Evolutionary conservation across 30 jellyfish, hydroid and myxozoan genomes (phyloP), one percentile per base, ranked within the genome.

Genomic region (Turritopsis rubra): DNA sequence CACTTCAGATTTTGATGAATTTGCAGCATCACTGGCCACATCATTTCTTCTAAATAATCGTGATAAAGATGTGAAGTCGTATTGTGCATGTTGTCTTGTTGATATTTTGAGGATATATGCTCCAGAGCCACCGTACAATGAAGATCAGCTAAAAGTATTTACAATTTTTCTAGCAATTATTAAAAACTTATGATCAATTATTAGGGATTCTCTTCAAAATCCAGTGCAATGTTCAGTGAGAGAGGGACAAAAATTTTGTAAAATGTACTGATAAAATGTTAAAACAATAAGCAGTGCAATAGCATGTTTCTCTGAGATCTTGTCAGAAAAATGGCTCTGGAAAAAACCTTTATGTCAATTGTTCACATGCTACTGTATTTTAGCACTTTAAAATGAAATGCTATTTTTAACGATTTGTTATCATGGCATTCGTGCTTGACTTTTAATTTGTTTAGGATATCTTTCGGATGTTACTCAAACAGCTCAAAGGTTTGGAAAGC

Each of bases 51-150:
- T 92, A 19, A 52, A 88, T n/a, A 96, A 92, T 77, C 85, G 81
- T 22, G 96, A 88, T 53, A 87, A 92, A 81, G 98, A 92, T 77
- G 89, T 85, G 81, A 92, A 86, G 72, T 89, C 87, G 5, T 82
- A 80, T 79, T 80, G 93, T 82, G 98, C 98, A 52, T 85, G 96
- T 54, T 92, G 98, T 78, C 89, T 54, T 81, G 98, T 95, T 21
- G 98, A 92, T 54, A 88, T 92, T 53, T 86, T 92, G 17, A 72
- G 98, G 65, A 85, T 92, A 9, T 92, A 86, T 88, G 96, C 95
- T 16, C 98, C 98, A 0, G 98, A 92, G 65, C 93, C 98, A 30
- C 98, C 98, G 0, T 92, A 84, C 66, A 92, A 92, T 81, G 93
- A 87, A 80, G 93, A 88, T 54, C 96, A 92, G 80, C 83, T 92